Percentiles rank a stretch among this genome's conserved stretches.
Evolutionary conservation across 2,113 vertebrate genomes (phyloP).

Genomic region (Fregetta grallaria): DNA sequence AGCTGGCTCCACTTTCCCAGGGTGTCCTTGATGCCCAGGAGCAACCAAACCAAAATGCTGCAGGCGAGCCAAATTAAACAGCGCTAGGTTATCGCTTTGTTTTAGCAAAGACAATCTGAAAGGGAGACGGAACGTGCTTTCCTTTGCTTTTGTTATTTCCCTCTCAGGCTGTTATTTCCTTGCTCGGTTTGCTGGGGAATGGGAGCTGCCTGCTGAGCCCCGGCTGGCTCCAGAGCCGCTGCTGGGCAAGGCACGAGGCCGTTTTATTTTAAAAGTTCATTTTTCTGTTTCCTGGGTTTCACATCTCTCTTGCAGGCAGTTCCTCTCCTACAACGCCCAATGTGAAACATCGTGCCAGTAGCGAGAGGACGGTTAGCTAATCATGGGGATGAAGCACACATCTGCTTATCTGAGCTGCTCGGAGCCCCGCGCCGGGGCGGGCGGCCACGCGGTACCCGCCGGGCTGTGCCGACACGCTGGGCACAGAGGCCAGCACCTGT

Average conservation of each 20-base stretch:
- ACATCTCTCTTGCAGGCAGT: background rate
- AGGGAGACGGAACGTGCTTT: background rate
- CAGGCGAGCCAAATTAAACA: background rate
- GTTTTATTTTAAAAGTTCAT: background rate
- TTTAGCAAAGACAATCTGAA: background rate
- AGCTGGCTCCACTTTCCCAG: background rate
- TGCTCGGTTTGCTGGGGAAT: background rate
- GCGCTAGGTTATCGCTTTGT: rapidly evolving
- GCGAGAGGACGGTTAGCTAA: background rate
- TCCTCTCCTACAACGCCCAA: background rate
- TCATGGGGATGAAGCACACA: rapidly evolving
- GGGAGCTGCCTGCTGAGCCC: background rate
- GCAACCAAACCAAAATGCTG: background rate
- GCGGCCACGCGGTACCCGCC: rapidly evolving
- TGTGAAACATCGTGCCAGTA: rapidly evolving
- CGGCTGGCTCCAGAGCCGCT: background rate
- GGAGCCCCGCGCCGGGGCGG: rapidly evolving
- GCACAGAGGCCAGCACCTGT: rapidly evolving
- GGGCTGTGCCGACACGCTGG: background rate
- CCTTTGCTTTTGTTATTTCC: background rate
- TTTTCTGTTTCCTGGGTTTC: background rate
- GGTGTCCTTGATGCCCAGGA: background rate
- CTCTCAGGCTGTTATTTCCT: background rate
- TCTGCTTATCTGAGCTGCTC: background rate
- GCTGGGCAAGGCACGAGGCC: background rate